Conservation (phyloP, 2,797 vertebrate species). For the Pygocentrus nattereri region DNA sequence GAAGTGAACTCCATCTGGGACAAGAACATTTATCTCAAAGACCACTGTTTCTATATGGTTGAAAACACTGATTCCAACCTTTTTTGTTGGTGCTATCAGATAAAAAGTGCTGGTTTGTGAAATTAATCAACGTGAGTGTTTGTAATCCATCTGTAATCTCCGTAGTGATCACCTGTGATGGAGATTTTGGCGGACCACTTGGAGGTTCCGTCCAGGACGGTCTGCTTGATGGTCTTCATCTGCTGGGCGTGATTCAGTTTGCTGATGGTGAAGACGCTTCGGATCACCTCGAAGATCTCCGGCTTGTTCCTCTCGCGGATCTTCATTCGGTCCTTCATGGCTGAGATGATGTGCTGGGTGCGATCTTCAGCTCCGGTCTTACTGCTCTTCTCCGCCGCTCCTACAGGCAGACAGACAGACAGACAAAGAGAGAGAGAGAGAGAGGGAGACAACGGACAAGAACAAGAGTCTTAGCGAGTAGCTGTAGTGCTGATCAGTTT, state of each 20-base stretch:
- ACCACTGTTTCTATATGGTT: too few species aligned
- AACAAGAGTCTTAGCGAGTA: too few species aligned
- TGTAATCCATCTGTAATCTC: too few species aligned
- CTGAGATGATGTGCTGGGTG: slow-evolving; percentile 96
- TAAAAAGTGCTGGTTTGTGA: too few species aligned
- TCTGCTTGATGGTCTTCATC: slow-evolving; percentile 96
- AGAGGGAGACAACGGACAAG: too few species aligned
- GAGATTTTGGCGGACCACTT: slow-evolving; percentile 98
- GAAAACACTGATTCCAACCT: too few species aligned
- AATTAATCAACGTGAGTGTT: too few species aligned
- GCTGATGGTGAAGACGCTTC: slow-evolving; percentile 84
- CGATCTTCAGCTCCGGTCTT: slow-evolving; percentile 95
- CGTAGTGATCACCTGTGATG: slow-evolving; percentile 83
- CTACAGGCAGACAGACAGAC: slow-evolving; percentile 73
- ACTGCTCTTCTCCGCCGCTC: slow-evolving; percentile 95
- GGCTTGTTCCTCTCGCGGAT: slow-evolving; percentile 97
- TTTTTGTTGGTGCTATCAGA: too few species aligned
- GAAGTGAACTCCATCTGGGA: too few species aligned
- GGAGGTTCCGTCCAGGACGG: slow-evolving; percentile 93
- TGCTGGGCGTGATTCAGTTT: slow-evolving; percentile 89
- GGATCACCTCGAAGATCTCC: slow-evolving; percentile 95
- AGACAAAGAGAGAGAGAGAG: too few species aligned
- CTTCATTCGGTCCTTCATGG: slow-evolving; percentile 99
- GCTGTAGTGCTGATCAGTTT: too few species aligned
- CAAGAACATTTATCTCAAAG: too few species aligned